phyloP scores from a whole-genome alignment of 2,113 vertebrate species.

The Percina caprodes region DNA sequence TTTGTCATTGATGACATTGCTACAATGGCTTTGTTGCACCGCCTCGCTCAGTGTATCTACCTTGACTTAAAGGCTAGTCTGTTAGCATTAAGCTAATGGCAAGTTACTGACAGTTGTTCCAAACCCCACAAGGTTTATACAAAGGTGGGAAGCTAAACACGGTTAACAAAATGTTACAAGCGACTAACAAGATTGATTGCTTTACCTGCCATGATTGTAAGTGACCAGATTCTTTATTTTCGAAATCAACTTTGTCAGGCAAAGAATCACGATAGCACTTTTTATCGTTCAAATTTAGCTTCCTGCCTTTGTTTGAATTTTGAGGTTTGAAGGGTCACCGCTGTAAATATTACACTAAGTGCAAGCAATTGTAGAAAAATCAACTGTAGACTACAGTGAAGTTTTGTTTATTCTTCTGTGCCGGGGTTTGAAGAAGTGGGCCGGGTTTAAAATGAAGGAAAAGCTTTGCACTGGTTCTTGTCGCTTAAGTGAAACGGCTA shows the following conservation, averaged over 20 bases:
- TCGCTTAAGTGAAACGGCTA: slow-evolving; percentile 58
- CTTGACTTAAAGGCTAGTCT: slow-evolving; percentile 39
- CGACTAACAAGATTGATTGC: not conserved
- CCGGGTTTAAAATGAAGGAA: slow-evolving; percentile 62
- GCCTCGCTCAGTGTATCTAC: slow-evolving; percentile 34
- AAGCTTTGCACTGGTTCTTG: slow-evolving; percentile 72
- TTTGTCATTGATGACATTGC: slow-evolving; percentile 37
- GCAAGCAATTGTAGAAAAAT: slow-evolving; percentile 33
- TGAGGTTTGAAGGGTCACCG: slow-evolving; percentile 25
- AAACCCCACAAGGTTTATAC: not conserved
- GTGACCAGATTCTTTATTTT: not conserved
- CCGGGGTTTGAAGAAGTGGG: slow-evolving; percentile 32
- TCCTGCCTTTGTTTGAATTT: slow-evolving; percentile 41
- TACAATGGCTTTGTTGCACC: slow-evolving; percentile 19
- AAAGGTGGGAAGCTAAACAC: slow-evolving; percentile 30
- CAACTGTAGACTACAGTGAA: slow-evolving; percentile 38
- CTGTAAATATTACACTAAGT: slow-evolving; percentile 65
- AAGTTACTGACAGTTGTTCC: slow-evolving; percentile 29
- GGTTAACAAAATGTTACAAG: not conserved
- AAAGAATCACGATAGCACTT: slow-evolving; percentile 1
- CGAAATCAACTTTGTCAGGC: not conserved
- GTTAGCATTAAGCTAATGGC: slow-evolving; percentile 27
- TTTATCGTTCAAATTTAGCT: slow-evolving; percentile 8
- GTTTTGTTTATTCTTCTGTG: slow-evolving; percentile 43
- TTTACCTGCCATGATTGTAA: slow-evolving; percentile 1